These are phyloP conservation scores for Potorous gilbertii DNA, from an alignment of 2,797 vertebrate genomes.

Conservation along the genomic window DNA sequence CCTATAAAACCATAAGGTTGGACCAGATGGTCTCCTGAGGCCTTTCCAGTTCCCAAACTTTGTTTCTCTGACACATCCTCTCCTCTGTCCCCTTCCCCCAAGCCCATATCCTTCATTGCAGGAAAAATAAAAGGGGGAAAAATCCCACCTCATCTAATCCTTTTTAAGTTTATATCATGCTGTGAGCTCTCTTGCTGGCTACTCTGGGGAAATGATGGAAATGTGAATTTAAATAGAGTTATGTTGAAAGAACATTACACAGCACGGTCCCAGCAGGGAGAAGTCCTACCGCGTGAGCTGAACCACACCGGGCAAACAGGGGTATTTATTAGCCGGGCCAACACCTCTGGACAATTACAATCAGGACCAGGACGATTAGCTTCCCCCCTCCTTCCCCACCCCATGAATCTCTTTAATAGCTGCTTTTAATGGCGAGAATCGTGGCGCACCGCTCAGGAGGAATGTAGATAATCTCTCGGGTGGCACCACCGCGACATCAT, in stretches of 20 bases:
- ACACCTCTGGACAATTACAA: conserved; percentile 66
- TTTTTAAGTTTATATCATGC: conserved; percentile 70
- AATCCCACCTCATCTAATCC: conserved; percentile 77
- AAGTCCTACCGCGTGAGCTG: conserved; percentile 44
- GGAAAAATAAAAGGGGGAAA: conserved; percentile 63
- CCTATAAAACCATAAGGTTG: not conserved
- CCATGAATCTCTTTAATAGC: conserved; percentile 52
- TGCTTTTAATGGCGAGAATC: not conserved
- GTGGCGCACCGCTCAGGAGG: conserved; percentile 14
- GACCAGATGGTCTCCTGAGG: not conserved
- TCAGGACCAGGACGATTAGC: conserved; percentile 58
- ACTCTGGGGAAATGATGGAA: conserved; percentile 77
- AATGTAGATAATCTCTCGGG: conserved; percentile 36
- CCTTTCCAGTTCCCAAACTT: not conserved
- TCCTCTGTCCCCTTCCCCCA: not conserved
- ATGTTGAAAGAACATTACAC: conserved; percentile 71
- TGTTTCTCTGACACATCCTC: not conserved
- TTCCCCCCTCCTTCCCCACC: not conserved
- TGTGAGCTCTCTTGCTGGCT: conserved; percentile 68
- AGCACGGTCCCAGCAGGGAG: conserved; percentile 72
- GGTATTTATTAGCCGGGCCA: conserved; percentile 50
- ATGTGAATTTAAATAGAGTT: conserved; percentile 80
- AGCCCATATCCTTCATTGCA: conserved; percentile 53
- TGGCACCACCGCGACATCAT: not conserved
- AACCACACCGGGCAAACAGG: conserved; percentile 26